Conservation (phyloP, 2,797 vertebrate genomes). For the Chromobotia macracanthus region DNA sequence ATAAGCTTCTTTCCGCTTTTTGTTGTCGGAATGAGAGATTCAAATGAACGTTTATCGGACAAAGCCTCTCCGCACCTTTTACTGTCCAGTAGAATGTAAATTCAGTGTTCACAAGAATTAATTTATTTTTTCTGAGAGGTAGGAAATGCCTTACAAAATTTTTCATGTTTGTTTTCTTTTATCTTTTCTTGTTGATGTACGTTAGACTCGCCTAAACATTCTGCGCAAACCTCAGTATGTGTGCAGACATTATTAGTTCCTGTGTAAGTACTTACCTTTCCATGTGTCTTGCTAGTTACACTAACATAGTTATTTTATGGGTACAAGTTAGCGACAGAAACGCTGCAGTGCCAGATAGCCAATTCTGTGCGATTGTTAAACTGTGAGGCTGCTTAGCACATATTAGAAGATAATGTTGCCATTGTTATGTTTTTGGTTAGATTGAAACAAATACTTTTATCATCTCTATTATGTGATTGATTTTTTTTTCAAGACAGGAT, state of each 20-base stretch:
- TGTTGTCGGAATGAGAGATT: conserved; percentile 40
- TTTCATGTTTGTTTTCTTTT: conserved; percentile 18
- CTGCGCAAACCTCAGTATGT: conserved; percentile 40
- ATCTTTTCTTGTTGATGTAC: not conserved
- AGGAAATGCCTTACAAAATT: conserved; percentile 45
- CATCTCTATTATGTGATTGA: conserved; percentile 29
- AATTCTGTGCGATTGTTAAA: conserved; percentile 20
- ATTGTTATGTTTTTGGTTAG: conserved; percentile 45
- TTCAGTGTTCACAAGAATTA: conserved; percentile 30
- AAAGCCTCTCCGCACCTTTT: conserved; percentile 51
- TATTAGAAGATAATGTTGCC: conserved; percentile 22
- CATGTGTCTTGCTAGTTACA: conserved; percentile 44
- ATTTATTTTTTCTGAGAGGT: conserved; percentile 59
- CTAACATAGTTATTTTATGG: conserved; percentile 58
- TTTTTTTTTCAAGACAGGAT: conserved; percentile 51
- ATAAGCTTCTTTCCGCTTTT: conserved; percentile 39
- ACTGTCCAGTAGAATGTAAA: conserved; percentile 46
- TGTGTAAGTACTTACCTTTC: conserved; percentile 42
- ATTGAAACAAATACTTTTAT: conserved; percentile 45
- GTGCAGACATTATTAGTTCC: conserved; percentile 36
- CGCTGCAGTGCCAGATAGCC: conserved; percentile 25
- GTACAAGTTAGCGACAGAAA: conserved; percentile 47
- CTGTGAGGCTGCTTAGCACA: conserved; percentile 9
- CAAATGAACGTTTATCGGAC: conserved; percentile 48
- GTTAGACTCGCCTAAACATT: conserved; percentile 40